Evolutionary conservation across 2,888 invertebrate genomes (phyloP).

Genomic region (Carabus problematicus): DNA sequence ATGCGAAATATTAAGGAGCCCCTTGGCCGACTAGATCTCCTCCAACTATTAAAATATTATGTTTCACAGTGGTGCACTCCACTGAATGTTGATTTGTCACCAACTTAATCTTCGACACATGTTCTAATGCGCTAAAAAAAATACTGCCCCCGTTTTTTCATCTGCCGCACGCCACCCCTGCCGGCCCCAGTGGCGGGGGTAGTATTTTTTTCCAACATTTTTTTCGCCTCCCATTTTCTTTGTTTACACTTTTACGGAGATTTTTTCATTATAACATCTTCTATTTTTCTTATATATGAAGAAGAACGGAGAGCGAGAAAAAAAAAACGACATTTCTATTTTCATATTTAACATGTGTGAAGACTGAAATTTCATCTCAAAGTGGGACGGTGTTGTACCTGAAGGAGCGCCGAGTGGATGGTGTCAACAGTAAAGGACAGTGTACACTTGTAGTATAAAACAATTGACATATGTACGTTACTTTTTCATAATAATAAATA

Average conservation of each 20-base stretch:
- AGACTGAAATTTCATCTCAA: neutral
- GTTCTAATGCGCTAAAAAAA: slow-evolving; percentile 6
- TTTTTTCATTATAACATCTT: neutral
- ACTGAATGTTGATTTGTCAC: slow-evolving; percentile 20
- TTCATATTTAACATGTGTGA: neutral
- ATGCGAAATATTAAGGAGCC: too few species aligned
- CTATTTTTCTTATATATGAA: neutral
- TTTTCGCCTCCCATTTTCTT: slow-evolving; percentile 1
- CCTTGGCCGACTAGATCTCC: too few species aligned
- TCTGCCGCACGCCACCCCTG: neutral
- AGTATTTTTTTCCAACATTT: neutral
- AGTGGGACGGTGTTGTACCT: too few species aligned
- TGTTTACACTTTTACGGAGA: neutral
- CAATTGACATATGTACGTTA: too few species aligned
- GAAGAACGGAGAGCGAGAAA: neutral
- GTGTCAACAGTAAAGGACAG: too few species aligned
- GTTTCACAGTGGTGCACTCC: too few species aligned
- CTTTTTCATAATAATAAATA: neutral
- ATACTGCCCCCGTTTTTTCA: slow-evolving; percentile 10
- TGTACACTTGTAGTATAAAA: too few species aligned
- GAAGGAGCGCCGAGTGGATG: too few species aligned
- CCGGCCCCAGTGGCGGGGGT: slow-evolving; percentile 9
- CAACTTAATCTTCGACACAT: slow-evolving; percentile 17
- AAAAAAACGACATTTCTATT: too few species aligned
- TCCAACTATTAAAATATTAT: too few species aligned